Evolutionary conservation across 2,797 vertebrate species (phyloP), one percentile per base, ranked within the genome.

Genomic region (Sylvia borin): DNA sequence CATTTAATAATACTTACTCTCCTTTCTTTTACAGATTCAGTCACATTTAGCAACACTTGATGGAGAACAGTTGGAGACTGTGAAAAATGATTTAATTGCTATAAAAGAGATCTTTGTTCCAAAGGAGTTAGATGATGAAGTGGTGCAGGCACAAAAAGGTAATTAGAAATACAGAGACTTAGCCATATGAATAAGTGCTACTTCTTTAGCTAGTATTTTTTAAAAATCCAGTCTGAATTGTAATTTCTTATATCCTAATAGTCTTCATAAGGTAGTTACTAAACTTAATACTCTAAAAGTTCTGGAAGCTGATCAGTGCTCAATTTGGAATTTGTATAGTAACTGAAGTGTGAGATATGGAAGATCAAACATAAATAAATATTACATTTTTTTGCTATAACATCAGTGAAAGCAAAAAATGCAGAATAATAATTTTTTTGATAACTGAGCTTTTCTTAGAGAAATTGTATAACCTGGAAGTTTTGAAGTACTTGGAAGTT

Each of bases 31-130:
- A 94, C 96, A 99, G 99, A 98, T 99, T 94, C 99, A 99, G 96
- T 98, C 98, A 7, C 98, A 98, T 97, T 98, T 99, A 96, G 97
- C 98, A 87, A 98, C 98, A 8, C 96, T 99, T 93, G 95, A 92
- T 58, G 98, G 98, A 93, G 98, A 99, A 75, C 97, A 98, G 78
- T 97, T 99, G 96, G 98, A 99, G 60, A 96, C 97, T 86, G 68
- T 98, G 86, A 99, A 99, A 98, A 98, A 97, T 81, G 98, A 99
- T 95, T 98, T 99, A 95, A 98, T 99, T 97, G 98, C 98, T 76
- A 99, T 99, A 96, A 99, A 99, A 97, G 98, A 99, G 53, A 98
- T 99, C 97, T 99, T 99, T 93, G 85, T 98, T 94, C 97, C 97
- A 73, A 98, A 97, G 87, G 98, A 98, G 38, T 98, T 98, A 25